Percentiles rank a stretch among this genome's conserved stretches.
These are phyloP conservation scores for Thaumatotibia leucotreta DNA, from an alignment of 1,140 invertebrate genomes.

Conservation along the genomic window DNA sequence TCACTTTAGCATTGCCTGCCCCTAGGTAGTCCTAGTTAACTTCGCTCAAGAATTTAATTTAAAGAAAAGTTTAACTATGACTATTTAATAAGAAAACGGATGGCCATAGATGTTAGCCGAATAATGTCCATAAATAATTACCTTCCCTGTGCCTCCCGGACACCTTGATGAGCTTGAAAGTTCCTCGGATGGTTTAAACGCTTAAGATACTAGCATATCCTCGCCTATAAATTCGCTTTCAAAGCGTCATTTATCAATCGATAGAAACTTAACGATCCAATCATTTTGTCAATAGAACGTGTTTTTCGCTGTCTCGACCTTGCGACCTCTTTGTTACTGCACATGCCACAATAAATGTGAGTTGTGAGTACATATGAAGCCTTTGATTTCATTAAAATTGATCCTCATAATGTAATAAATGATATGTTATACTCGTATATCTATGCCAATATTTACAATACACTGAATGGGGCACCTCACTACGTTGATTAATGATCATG, in stretches of 20 bases:
- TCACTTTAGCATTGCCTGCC: no score
- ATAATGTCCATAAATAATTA: neutral
- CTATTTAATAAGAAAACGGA: no score
- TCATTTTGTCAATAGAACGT: neutral
- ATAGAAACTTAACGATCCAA: neutral
- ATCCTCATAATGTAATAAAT: neutral
- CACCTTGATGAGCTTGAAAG: neutral
- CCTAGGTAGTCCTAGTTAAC: no score
- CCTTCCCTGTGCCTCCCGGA: neutral
- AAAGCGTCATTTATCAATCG: neutral
- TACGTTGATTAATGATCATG: constrained; percentile 22
- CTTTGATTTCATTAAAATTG: neutral
- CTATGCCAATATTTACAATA: neutral
- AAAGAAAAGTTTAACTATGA: no score
- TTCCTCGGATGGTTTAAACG: neutral
- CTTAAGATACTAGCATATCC: neutral
- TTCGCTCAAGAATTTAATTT: no score
- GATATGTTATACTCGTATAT: neutral
- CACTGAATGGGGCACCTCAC: constrained; percentile 1
- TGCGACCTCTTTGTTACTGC: neutral
- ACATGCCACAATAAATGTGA: no score
- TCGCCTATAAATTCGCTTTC: neutral
- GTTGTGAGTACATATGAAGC: no score
- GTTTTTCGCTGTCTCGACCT: neutral
- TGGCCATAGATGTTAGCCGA: no score